These are phyloP conservation scores for Onthophagus sagittarius DNA, from an alignment of 2,888 invertebrate genomes.

Conservation along the genomic window DNA sequence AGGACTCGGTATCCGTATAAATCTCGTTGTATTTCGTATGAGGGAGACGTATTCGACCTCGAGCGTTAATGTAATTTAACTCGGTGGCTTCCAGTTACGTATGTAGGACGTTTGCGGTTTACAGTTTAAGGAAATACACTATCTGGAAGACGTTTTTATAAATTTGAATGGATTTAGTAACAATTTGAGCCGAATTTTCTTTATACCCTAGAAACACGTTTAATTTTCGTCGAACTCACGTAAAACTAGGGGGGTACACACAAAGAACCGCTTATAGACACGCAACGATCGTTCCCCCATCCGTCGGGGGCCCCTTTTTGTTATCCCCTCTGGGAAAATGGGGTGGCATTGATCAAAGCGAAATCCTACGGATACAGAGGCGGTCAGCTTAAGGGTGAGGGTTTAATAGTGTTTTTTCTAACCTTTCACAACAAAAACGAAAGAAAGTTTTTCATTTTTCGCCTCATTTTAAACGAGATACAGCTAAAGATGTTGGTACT, in stretches of 20 bases:
- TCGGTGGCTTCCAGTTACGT: not conserved
- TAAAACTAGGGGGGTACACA: not conserved
- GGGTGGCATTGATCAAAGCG: not conserved
- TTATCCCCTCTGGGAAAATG: not conserved
- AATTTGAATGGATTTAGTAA: no score
- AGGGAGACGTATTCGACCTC: not conserved
- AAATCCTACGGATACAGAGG: not conserved
- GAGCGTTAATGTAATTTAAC: not conserved
- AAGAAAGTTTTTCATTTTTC: not conserved
- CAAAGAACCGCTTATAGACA: not conserved
- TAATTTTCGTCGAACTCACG: not conserved
- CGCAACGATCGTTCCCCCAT: not conserved
- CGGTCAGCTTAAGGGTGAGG: not conserved
- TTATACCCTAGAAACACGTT: not conserved
- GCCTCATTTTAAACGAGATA: no score
- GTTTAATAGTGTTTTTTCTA: not conserved
- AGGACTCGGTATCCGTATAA: not conserved
- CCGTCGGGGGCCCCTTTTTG: not conserved
- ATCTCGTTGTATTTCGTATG: not conserved
- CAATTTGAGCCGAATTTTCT: not conserved
- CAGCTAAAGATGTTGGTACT: no score
- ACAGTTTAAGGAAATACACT: not conserved
- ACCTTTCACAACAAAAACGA: not conserved
- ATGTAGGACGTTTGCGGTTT: not conserved
- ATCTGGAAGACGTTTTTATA: not conserved